phyloP scores from a whole-genome alignment of 2,113 vertebrate species.

The Edolisoma coerulescens region DNA sequence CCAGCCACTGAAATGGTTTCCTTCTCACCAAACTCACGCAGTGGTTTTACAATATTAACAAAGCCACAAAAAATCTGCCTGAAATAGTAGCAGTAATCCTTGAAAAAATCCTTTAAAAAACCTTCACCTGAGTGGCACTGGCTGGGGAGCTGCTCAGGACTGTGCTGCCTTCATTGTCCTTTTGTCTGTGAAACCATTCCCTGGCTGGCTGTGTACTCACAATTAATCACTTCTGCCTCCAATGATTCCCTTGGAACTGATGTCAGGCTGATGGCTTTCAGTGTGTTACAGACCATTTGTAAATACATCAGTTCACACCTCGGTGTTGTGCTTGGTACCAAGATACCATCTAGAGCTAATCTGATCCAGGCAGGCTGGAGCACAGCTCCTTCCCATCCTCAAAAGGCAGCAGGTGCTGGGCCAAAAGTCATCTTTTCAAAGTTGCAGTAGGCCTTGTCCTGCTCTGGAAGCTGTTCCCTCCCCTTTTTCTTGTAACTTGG shows the following conservation, averaged over 20 bases:
- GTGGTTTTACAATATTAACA: not conserved
- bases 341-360: not conserved
- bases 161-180: not conserved
- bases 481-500: not conserved
- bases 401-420: not conserved
- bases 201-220: not conserved
- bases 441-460: not conserved
- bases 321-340: not conserved
- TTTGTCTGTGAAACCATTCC: not conserved
- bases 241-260: not conserved
- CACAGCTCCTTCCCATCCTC: not conserved
- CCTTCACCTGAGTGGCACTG: not conserved
- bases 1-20: not conserved
- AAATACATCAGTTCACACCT: not conserved
- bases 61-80: conserved; percentile 1
- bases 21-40: not conserved
- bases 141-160: not conserved
- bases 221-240: not conserved
- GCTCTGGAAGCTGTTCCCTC: not conserved
- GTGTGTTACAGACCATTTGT: not conserved
- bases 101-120: not conserved
- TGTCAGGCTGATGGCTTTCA: not conserved
- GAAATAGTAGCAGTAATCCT: not conserved
- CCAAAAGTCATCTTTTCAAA: not conserved
- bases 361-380: not conserved